phyloP scores from a whole-genome alignment of 2,797 vertebrate genomes.

The Chaetodon trifasciatus region DNA sequence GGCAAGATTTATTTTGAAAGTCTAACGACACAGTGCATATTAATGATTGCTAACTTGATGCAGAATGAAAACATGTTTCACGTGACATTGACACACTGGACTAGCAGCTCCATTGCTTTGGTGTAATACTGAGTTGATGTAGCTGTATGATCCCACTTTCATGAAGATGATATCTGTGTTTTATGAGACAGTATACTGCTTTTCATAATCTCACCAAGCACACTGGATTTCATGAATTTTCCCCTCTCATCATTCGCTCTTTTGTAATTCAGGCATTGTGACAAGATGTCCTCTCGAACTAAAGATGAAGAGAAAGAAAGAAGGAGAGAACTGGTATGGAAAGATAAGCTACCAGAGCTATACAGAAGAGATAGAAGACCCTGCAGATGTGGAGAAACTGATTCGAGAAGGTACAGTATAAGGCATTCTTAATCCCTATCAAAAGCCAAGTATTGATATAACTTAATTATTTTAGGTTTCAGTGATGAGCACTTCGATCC shows the following conservation, averaged over 20 bases:
- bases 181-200: neutral
- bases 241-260: neutral
- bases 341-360: conserved; percentile 74
- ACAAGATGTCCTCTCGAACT: conserved; percentile 86
- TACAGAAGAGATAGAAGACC: conserved; percentile 47
- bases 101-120: too few species aligned
- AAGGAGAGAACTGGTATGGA: conserved; percentile 75
- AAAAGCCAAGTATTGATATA: neutral
- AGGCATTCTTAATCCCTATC: neutral
- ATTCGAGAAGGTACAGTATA: conserved; percentile 61
- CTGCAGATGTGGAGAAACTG: conserved; percentile 62
- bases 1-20: too few species aligned
- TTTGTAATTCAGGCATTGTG: conserved; percentile 79
- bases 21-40: too few species aligned
- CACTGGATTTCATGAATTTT: neutral
- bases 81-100: too few species aligned
- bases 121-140: too few species aligned
- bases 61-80: too few species aligned
- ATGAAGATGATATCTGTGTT: neutral
- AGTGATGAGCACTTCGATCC: neutral
- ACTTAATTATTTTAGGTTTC: neutral
- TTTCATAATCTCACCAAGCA: too few species aligned
- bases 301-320: conserved; percentile 81
- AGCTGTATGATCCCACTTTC: too few species aligned
- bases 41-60: too few species aligned